phyloP scores from a whole-genome alignment of 2,113 vertebrate genomes.

The Anguilla japonica region DNA sequence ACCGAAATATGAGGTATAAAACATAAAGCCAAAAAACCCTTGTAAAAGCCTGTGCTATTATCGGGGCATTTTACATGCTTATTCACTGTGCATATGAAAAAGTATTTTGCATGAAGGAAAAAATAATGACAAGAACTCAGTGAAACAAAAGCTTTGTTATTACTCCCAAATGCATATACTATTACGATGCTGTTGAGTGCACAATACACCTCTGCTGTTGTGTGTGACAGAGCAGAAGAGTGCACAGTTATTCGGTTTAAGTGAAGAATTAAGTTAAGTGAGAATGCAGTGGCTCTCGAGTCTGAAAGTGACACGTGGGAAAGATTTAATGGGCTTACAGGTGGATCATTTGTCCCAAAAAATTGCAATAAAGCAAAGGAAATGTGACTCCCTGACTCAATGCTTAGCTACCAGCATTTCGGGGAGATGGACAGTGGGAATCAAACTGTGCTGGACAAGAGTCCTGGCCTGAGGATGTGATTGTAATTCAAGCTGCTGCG shows the following conservation, averaged over 20 bases:
- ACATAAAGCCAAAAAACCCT: not conserved
- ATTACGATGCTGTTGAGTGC: not conserved
- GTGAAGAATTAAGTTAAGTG: not conserved
- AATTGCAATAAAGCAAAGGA: not conserved
- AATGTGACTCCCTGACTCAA: not conserved
- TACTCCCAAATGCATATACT: not conserved
- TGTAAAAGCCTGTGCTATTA: not conserved
- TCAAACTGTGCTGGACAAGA: not conserved
- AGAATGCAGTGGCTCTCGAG: not conserved
- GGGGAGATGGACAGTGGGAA: not conserved
- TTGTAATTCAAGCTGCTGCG: not conserved
- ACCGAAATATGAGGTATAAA: not conserved
- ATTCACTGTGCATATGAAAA: not conserved
- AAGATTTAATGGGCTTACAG: not conserved
- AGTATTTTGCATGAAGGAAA: not conserved
- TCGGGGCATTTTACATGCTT: not conserved
- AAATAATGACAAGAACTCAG: not conserved
- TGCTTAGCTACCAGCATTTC: not conserved
- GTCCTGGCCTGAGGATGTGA: not conserved
- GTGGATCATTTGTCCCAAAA: not conserved
- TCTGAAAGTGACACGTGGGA: not conserved
- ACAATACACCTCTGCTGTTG: not conserved
- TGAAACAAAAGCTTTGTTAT: not conserved
- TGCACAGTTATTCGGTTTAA: not conserved
- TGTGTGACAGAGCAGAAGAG: not conserved